Evolutionary conservation across 2,888 invertebrate genomes (phyloP).

Genomic region (Podotricha telesiphe): DNA sequence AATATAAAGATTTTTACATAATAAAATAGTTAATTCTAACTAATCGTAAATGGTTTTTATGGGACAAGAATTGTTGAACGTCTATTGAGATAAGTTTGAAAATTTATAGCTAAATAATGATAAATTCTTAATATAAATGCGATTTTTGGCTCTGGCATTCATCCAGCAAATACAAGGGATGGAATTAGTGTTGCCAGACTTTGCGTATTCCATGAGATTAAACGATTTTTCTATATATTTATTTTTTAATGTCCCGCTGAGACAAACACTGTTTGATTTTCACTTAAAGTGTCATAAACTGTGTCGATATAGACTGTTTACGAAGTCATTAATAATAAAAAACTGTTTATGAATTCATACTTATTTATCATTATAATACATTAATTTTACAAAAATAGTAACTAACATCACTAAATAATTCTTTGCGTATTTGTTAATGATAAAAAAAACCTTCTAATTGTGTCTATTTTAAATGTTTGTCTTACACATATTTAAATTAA

Average conservation of each 20-base stretch:
- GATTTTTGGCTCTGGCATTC: conserved; percentile 30
- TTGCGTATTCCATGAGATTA: not conserved
- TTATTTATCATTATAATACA: too few species aligned
- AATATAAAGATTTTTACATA: too few species aligned
- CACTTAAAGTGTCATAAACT: not conserved
- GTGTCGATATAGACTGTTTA: not conserved
- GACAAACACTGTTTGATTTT: not conserved
- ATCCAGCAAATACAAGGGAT: conserved; percentile 21
- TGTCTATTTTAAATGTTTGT: too few species aligned
- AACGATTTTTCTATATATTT: not conserved
- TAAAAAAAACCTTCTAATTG: too few species aligned
- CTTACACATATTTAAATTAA: too few species aligned
- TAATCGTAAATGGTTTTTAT: conserved; percentile 48
- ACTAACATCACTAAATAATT: too few species aligned
- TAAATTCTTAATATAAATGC: conserved; percentile 27
- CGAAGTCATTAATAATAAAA: too few species aligned
- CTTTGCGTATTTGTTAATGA: too few species aligned
- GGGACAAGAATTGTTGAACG: conserved; percentile 6
- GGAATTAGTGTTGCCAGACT: not conserved
- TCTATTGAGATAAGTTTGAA: conserved; percentile 16
- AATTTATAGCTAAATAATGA: conserved; percentile 30
- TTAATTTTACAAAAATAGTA: too few species aligned
- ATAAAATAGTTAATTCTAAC: too few species aligned
- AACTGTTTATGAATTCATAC: too few species aligned
- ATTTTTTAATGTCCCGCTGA: not conserved